These are phyloP conservation scores for Drosophila sechellia DNA, from an alignment of 1,140 invertebrate genomes.

Conservation along the genomic window DNA sequence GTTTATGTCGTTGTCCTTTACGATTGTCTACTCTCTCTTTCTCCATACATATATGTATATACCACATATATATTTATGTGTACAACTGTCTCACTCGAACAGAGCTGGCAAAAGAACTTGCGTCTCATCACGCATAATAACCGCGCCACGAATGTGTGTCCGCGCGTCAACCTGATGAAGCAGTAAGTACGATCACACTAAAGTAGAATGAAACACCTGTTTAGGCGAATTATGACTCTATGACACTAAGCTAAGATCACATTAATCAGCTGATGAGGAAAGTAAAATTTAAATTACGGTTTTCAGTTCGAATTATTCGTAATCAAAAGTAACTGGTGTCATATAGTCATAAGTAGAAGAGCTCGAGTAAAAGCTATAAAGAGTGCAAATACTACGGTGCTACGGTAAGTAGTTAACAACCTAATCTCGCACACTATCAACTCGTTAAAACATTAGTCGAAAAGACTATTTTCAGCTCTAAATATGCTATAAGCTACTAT, in stretches of 20 bases:
- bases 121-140: conserved; percentile 97
- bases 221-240: background rate
- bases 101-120: conserved; percentile 97
- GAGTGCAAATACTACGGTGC: too few species aligned
- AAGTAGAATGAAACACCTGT: background rate
- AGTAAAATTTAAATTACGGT: too few species aligned
- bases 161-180: conserved; percentile 97
- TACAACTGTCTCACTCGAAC: conserved; percentile 20
- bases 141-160: conserved; percentile 98
- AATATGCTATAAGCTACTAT: background rate
- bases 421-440: too few species aligned
- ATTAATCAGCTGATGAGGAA: too few species aligned
- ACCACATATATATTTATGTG: background rate
- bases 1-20: conserved; percentile 12
- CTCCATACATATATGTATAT: conserved; percentile 1
- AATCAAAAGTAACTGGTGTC: background rate
- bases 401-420: too few species aligned
- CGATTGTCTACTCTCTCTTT: conserved; percentile 30
- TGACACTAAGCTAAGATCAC: background rate
- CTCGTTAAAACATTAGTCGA: too few species aligned
- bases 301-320: too few species aligned
- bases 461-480: too few species aligned
- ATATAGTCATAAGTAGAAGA: conserved; percentile 1
- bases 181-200: conserved; percentile 91
- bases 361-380: background rate